A percentile compares a stretch with the other conserved stretches of the same genome.
phyloP scores from a whole-genome alignment of 2,797 vertebrate species.

The Lindbergichthys nudifrons region DNA sequence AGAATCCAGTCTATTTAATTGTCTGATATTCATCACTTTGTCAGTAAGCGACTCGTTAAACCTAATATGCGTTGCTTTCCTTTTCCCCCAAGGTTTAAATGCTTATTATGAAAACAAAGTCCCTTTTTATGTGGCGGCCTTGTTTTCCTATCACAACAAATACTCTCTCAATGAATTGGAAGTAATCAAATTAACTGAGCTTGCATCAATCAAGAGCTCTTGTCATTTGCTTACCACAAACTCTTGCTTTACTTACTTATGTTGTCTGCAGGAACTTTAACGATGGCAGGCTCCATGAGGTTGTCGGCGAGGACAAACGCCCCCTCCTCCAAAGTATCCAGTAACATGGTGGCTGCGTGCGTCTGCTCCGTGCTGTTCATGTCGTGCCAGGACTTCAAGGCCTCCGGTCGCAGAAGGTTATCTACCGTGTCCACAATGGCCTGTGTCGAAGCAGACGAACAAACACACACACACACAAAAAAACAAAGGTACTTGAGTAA shows the following conservation, averaged over 20 bases:
- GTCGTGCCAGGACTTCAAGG: conserved; percentile 96
- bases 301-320: conserved; percentile 99
- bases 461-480: conserved; percentile 11
- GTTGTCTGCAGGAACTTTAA: conserved; percentile 97
- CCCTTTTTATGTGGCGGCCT: conserved; percentile 63
- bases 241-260: conserved; percentile 90
- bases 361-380: conserved; percentile 99
- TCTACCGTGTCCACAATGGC: conserved; percentile 99
- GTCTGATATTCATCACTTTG: conserved; percentile 81
- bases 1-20: conserved; percentile 76
- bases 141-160: conserved; percentile 66
- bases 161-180: conserved; percentile 58
- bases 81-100: conserved; percentile 73
- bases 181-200: conserved; percentile 63
- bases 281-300: conserved; percentile 95
- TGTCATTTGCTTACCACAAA: conserved; percentile 49
- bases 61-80: conserved; percentile 76
- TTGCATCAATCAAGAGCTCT: conserved; percentile 33
- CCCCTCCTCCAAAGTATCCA: conserved; percentile 98
- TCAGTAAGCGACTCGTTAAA: conserved; percentile 81
- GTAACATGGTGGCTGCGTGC: conserved; percentile 97
- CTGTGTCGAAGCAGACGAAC: conserved; percentile 79
- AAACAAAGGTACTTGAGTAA: conserved; percentile 31
- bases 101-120: conserved; percentile 79
- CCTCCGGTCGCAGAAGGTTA: conserved; percentile 96